Conservation (phyloP, 2,113 vertebrate species). For the Corythornis cristatus region DNA sequence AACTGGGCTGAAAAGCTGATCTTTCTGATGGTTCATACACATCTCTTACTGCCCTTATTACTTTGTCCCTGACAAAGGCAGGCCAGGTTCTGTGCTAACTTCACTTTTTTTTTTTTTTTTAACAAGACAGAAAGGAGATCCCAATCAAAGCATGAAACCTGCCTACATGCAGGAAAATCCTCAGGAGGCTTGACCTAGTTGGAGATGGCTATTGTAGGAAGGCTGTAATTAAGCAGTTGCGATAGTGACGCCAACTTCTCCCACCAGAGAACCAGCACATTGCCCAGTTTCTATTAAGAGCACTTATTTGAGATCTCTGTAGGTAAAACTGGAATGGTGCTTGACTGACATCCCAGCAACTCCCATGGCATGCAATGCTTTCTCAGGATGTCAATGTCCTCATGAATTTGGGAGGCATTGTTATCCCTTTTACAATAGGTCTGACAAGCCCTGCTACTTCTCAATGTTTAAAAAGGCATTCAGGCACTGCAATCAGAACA, state of each 20-base stretch:
- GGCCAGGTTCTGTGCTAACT: background rate
- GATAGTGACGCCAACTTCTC: background rate
- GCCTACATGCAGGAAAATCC: background rate
- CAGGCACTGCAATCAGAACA: background rate
- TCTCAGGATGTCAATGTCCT: background rate
- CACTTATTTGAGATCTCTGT: background rate
- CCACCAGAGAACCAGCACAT: background rate
- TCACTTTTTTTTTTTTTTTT: background rate
- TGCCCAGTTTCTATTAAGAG: background rate
- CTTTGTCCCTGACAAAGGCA: background rate
- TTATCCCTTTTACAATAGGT: background rate
- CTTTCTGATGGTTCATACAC: background rate
- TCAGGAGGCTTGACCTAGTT: background rate
- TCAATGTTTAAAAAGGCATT: background rate
- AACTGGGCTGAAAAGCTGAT: background rate
- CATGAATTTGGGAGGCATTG: background rate
- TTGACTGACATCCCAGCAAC: background rate
- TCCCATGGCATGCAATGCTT: background rate
- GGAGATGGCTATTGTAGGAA: background rate
- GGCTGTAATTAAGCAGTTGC: background rate
- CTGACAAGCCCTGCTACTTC: background rate
- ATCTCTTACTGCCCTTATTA: background rate
- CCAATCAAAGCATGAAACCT: background rate
- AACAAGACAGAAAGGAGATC: background rate
- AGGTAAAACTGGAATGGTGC: background rate